These are phyloP conservation scores for Macrosiphum euphorbiae DNA, from an alignment of 2,888 invertebrate species.

Conservation along the genomic window DNA sequence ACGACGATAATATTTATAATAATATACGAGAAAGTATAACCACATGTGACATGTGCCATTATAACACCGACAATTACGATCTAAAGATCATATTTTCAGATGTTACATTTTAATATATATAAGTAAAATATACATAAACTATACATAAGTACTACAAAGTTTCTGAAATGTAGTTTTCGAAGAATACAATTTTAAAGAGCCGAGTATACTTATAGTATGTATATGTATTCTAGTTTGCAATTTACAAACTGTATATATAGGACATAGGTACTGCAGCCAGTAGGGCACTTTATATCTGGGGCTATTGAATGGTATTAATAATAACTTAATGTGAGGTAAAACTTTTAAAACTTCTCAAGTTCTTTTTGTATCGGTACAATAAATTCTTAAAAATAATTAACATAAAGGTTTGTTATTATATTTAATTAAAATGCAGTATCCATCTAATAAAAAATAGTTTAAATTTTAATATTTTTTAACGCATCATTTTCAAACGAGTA, in stretches of 20 bases:
- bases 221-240: neutral
- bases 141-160: neutral
- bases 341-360: neutral
- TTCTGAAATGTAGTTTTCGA: neutral
- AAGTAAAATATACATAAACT: no score
- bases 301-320: neutral
- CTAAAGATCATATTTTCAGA: neutral
- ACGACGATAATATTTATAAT: neutral
- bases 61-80: neutral
- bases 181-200: neutral
- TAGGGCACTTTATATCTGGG: neutral
- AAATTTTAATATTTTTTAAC: neutral
- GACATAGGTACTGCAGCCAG: no score
- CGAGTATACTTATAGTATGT: neutral
- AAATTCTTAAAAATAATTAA: neutral
- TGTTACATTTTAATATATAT: neutral
- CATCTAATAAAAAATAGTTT: neutral
- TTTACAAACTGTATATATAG: neutral
- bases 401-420: neutral
- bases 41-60: neutral
- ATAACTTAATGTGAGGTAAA: neutral
- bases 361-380: neutral
- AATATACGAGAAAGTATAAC: neutral
- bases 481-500: neutral
- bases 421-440: neutral